Evolutionary conservation across 2,888 invertebrate genomes (phyloP), one percentile per base, ranked within the genome.

Genomic region (Eilema caniola): DNA sequence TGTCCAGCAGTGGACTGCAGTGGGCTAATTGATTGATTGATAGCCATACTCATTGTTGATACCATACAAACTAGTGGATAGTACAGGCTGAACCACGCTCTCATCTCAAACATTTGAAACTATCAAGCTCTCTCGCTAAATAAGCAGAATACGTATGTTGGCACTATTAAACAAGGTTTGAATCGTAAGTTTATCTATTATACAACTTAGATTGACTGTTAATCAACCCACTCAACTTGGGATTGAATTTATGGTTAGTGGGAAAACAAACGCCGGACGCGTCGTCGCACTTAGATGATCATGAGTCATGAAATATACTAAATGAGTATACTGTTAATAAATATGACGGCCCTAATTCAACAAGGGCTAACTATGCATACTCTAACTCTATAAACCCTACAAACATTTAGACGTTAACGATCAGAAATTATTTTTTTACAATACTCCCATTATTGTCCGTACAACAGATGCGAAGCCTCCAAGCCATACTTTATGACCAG

Each of bases 171-270:
- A 62, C 37, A 16, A 37, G 16, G 16, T 37, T 37, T 23, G 37
- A 62, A 62, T 62, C 37, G 16, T 16, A 62, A 24, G 24, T 62
- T 41, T 16, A 24, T 37, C 62, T 24, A 62, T 62, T 37, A 62
- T 24, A 62, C 62, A 62, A 62, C 16, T 62, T 62, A 62, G 62
- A 41, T 62, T 41, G 62, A 8, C 16, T 62, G 37, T 24, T 24
- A 62, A 62, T 37, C 24, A 62, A 24, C 16, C 14, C 31, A 20
- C 60, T 60, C 10, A 62, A 62, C 37, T 62, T 62, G 33, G 62
- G 16, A 16, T 24, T 37, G 37, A 37, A 37, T 62, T 62, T 62
- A 53, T n/a, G 10, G n/a, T 53, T n/a, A 20, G 53, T n/a, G n/a
- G n/a, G 20, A 53, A 53, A 53, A 10, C 20, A n/a, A 53, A 53